Conservation (phyloP, 2,797 vertebrate species). For the Diplodus puntazzo region DNA sequence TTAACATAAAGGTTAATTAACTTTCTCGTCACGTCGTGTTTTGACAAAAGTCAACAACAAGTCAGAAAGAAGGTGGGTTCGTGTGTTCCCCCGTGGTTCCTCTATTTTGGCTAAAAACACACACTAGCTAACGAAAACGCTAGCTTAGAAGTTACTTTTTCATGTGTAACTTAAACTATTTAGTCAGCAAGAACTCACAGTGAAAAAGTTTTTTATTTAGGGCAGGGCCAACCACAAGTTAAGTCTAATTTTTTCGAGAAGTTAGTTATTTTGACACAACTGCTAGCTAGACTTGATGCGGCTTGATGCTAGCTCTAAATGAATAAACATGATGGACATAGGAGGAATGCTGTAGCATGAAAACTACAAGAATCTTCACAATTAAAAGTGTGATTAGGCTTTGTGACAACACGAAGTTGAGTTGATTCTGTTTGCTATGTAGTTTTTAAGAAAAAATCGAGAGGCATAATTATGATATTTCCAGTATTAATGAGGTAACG, state of each 20-base stretch:
- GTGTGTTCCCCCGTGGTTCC: neutral
- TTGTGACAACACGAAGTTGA: neutral
- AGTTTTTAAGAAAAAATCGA: too few relatives aligned
- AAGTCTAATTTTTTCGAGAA: neutral
- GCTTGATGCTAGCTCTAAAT: neutral
- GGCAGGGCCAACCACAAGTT: neutral
- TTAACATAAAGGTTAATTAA: rapidly evolving
- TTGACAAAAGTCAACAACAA: too few relatives aligned
- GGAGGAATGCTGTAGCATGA: neutral
- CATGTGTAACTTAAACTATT: neutral
- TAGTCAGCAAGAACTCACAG: neutral
- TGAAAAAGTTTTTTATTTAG: neutral
- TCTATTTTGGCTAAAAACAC: neutral
- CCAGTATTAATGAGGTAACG: too few relatives aligned
- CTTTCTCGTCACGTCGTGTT: neutral
- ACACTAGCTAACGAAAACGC: neutral
- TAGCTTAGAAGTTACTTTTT: neutral
- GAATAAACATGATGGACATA: too few relatives aligned
- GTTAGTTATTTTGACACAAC: neutral
- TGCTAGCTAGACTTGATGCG: too few relatives aligned
- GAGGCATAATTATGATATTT: too few relatives aligned
- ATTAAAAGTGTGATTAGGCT: neutral
- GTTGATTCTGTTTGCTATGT: neutral
- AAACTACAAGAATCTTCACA: neutral
- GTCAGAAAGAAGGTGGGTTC: too few relatives aligned